Evolutionary conservation across 2,113 vertebrate species (phyloP).

Genomic region (Cololabis saira): DNA sequence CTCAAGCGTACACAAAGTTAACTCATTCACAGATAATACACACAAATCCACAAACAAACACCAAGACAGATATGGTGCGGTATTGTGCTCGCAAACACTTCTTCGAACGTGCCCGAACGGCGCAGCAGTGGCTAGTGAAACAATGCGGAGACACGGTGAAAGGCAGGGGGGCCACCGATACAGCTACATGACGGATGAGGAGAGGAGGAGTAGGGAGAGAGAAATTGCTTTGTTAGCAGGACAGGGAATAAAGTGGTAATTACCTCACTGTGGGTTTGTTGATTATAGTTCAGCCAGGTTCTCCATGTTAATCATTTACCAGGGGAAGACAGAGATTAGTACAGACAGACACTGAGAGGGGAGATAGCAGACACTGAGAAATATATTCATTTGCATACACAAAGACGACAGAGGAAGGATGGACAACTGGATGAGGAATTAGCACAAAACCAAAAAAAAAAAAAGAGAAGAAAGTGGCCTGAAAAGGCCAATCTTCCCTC

Average conservation of each 20-base stretch:
- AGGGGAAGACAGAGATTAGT: conserved; percentile 73
- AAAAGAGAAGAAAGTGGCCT: conserved; percentile 35
- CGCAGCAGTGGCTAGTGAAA: conserved; percentile 30
- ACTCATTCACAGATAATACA: conserved; percentile 55
- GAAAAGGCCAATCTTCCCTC: conserved; percentile 61
- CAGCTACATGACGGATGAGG: conserved; percentile 50
- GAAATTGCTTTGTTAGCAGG: conserved; percentile 67
- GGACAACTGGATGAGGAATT: conserved; percentile 17
- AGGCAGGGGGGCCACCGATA: conserved; percentile 30
- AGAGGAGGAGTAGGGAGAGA: conserved; percentile 9
- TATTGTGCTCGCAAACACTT: conserved; percentile 24
- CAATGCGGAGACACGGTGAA: conserved; percentile 33
- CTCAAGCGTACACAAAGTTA: conserved; percentile 49
- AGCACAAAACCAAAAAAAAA: conserved; percentile 4
- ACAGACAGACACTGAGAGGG: conserved; percentile 52
- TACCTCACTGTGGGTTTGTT: conserved; percentile 80
- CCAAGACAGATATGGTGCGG: conserved; percentile 56
- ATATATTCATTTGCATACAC: conserved; percentile 51
- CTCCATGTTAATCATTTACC: conserved; percentile 80
- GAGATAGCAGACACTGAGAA: conserved; percentile 46
- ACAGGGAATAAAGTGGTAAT: conserved; percentile 77
- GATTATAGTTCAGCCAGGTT: conserved; percentile 80
- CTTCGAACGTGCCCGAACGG: conserved; percentile 31
- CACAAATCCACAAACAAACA: conserved; percentile 49
- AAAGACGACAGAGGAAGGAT: conserved; percentile 8